Conservation (phyloP, 2,888 invertebrate species). For the Tricholauxania praeusta region DNA sequence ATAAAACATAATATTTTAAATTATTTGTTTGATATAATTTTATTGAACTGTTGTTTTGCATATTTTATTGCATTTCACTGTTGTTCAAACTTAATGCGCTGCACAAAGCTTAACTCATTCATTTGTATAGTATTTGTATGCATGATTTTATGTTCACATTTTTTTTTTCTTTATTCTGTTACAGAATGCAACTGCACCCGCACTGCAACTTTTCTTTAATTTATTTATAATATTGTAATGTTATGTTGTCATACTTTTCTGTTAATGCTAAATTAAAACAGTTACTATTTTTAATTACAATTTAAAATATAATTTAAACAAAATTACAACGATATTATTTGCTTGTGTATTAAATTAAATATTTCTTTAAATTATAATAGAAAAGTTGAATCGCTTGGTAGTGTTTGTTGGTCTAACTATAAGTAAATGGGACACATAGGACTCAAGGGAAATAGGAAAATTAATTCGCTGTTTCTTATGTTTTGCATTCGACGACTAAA, state of each 20-base stretch:
- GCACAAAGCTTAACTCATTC: not conserved
- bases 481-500: conserved; percentile 45
- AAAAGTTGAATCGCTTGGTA: conserved; percentile 31
- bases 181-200: no score
- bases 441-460: conserved; percentile 14
- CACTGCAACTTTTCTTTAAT: not conserved
- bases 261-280: conserved; percentile 32
- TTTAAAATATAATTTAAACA: conserved; percentile 30
- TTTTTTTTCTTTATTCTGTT: not conserved
- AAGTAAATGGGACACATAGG: conserved; percentile 11
- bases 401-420: conserved; percentile 30
- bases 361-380: conserved; percentile 13
- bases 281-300: conserved; percentile 23
- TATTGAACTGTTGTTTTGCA: conserved; percentile 33
- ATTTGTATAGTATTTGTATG: not conserved
- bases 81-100: conserved; percentile 15
- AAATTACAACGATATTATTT: conserved; percentile 28
- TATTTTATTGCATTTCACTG: conserved; percentile 11
- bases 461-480: conserved; percentile 29
- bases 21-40: conserved; percentile 29
- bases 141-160: not conserved
- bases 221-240: conserved; percentile 11
- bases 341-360: conserved; percentile 23
- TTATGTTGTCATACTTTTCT: conserved; percentile 7
- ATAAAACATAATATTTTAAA: conserved; percentile 4